phyloP scores from a whole-genome alignment of 2,797 vertebrate species.

The Malacoraja senta region DNA sequence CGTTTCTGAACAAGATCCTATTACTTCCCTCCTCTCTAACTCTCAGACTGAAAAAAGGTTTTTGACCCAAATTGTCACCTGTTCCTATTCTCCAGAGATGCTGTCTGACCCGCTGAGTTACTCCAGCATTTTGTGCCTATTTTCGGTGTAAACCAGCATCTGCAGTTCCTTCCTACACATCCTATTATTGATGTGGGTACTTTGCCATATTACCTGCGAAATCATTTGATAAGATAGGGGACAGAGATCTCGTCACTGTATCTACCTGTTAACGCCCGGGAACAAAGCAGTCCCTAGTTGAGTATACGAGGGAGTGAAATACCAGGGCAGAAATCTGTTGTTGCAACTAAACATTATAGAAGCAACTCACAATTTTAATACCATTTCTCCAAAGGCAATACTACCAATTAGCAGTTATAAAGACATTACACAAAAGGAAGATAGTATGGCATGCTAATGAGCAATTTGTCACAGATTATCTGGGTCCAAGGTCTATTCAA shows the following conservation, averaged over 20 bases:
- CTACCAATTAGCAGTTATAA: not conserved
- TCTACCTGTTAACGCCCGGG: not conserved
- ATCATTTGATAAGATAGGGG: not conserved
- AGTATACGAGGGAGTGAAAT: not conserved
- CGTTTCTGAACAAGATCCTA: not conserved
- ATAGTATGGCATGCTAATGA: not conserved
- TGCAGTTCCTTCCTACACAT: too few species aligned
- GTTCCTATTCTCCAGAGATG: too few species aligned
- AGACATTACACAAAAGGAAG: not conserved
- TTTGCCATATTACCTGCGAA: not conserved
- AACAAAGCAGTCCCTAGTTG: not conserved
- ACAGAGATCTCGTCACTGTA: not conserved
- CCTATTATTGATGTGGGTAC: not conserved
- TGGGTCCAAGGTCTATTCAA: conserved; percentile 2
- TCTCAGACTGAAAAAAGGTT: too few species aligned
- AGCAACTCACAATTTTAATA: not conserved
- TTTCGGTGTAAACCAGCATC: too few species aligned
- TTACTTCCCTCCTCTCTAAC: too few species aligned
- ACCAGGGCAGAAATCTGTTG: not conserved
- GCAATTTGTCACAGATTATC: conserved; percentile 17
- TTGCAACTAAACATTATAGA: not conserved
- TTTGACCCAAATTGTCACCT: too few species aligned
- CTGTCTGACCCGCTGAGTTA: too few species aligned
- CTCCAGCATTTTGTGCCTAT: too few species aligned
- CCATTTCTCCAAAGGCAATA: not conserved